Conservation (phyloP, 2,797 vertebrate species). For the Sebastes taczanowskii region DNA sequence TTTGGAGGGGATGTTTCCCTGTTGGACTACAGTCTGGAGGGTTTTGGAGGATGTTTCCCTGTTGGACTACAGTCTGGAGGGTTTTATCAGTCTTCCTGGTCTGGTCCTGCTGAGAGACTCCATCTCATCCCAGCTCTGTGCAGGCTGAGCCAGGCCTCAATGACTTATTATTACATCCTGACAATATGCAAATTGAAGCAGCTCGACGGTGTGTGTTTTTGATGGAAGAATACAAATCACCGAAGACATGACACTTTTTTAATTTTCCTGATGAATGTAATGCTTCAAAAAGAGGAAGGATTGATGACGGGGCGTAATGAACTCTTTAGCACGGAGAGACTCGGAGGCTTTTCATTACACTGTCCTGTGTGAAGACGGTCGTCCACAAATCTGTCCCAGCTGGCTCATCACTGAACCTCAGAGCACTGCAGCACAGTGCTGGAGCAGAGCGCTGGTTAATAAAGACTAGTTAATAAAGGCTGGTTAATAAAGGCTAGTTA, state of each 20-base stretch:
- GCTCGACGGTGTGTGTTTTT: slow-evolving; percentile 74
- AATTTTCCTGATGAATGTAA: slow-evolving; percentile 85
- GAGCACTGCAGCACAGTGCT: background rate
- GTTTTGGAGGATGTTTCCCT: too few species aligned
- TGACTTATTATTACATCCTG: slow-evolving; percentile 76
- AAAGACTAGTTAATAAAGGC: too few species aligned
- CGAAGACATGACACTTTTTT: slow-evolving; percentile 81
- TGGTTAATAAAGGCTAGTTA: too few species aligned
- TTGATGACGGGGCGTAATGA: slow-evolving; percentile 75
- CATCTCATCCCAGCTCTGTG: slow-evolving; percentile 23
- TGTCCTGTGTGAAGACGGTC: slow-evolving; percentile 17
- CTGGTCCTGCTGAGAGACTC: slow-evolving; percentile 21
- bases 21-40: too few species aligned
- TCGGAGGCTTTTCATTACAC: slow-evolving; percentile 39
- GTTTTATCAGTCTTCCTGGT: background rate
- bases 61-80: too few species aligned
- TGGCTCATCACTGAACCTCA: background rate
- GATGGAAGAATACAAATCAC: slow-evolving; percentile 81
- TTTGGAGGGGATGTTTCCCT: too few species aligned
- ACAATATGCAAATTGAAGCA: slow-evolving; percentile 76
- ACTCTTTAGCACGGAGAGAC: slow-evolving; percentile 62
- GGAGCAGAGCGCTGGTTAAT: background rate
- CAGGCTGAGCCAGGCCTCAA: slow-evolving; percentile 31
- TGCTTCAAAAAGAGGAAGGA: slow-evolving; percentile 72
- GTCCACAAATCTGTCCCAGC: slow-evolving; percentile 32